Base-by-base conservation (phyloP, 2,797 vertebrate species). In the Scolopax rusticola region DNA sequence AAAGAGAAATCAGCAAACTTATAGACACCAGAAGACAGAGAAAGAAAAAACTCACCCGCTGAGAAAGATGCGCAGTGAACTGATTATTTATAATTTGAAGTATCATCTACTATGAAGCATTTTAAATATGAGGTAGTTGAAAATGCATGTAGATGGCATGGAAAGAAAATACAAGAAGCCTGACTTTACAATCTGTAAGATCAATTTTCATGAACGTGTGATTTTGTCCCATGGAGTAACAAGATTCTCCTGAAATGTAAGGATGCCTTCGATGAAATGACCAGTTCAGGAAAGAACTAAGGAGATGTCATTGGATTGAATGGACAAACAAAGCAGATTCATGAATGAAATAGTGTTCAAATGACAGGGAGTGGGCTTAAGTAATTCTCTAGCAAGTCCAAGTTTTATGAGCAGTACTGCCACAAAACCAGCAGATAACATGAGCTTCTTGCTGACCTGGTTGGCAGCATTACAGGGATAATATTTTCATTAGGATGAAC, bases 401-500 rank as follows among this genome's bases (percentile, higher is more conserved):
- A 59, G 4, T 90, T 94, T 94, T 84, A 45, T 67, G 5, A 69
- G 19, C 4, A 89, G 28, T 33, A 43, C 50, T 82, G 59, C 13
- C 48, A 84, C 43, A 60, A 78, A 93, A 75, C 0, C 15, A 78
- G 74, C 53, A 95, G 74, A 89, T 70, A 84, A 93, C n/a, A 51
- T 11, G 45, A 96, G 51, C 57, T 75, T 70, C 61, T 84, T 53
- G 28, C 54, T 79, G 73, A 83, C 59, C 83, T 60, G 30, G 17
- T 40, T 86, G 83, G 88, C 12, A 16, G 59, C n/a, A 78, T 38
- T 87, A 91, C 67, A 94, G 84, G 18, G 78, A 84, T 78, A 95
- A 73, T 92, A 91, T 95, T 95, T 97, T 85, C 30, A 84, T 74
- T 83, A 93, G 41, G 70, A 86, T 93, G 67, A 90, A 82, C 95